Conservation (phyloP, 2,888 invertebrate genomes). For the Drosophila rubida region DNA sequence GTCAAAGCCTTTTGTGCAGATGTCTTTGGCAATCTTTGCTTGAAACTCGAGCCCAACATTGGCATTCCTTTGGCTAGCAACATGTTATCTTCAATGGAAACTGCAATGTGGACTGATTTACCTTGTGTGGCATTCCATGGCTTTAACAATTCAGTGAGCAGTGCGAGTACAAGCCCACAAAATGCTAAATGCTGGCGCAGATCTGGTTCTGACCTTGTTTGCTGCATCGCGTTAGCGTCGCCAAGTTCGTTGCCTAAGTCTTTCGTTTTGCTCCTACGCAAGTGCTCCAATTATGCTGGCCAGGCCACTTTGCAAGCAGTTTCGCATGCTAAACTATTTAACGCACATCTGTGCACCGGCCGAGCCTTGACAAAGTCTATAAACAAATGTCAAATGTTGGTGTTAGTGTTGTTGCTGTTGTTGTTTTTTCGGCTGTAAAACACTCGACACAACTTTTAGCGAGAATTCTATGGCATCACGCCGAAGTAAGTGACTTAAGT, state of each 20-base stretch:
- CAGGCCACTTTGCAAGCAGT: conserved; percentile 1
- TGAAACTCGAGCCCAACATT: not conserved
- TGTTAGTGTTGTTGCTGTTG: not conserved
- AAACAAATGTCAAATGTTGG: conserved; percentile 53
- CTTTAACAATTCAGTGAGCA: conserved; percentile 4
- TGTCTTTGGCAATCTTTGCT: not conserved
- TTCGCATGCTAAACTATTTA: not conserved
- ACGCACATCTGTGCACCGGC: conserved; percentile 30
- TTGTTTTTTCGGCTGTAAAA: conserved; percentile 55
- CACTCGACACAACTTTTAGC: conserved; percentile 59
- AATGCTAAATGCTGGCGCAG: conserved; percentile 17
- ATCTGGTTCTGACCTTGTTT: conserved; percentile 29
- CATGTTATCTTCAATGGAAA: conserved; percentile 20
- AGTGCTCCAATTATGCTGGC: conserved; percentile 41
- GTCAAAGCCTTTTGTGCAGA: not conserved
- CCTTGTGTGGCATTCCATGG: conserved; percentile 35
- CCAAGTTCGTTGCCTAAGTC: conserved; percentile 76
- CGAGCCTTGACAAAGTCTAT: conserved; percentile 52
- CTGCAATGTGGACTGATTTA: conserved; percentile 14
- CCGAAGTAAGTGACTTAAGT: conserved; percentile 75
- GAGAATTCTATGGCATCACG: conserved; percentile 60
- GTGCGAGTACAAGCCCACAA: conserved; percentile 29
- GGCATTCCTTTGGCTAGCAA: not conserved
- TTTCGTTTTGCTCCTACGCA: conserved; percentile 61
- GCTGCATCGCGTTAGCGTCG: not conserved